A percentile compares a stretch with the other conserved stretches of the same genome.
Evolutionary conservation across 2,888 invertebrate species (phyloP).

Genomic region (Zhuqinia jingwanae): DNA sequence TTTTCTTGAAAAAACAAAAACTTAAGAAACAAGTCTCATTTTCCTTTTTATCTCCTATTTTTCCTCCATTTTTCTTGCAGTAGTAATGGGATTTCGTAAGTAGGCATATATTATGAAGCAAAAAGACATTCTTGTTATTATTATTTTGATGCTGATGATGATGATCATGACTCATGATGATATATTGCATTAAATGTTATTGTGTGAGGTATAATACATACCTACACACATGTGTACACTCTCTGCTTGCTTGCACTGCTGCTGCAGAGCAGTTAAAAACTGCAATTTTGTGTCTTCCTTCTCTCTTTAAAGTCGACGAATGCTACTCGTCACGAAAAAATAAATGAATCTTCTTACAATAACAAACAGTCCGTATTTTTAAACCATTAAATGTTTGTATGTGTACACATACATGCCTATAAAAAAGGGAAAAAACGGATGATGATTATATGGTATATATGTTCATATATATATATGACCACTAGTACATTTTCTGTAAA

Average conservation of each 20-base stretch:
- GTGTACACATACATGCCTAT: not conserved
- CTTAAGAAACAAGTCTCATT: constrained; percentile 53
- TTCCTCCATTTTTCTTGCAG: not conserved
- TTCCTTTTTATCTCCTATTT: constrained; percentile 50
- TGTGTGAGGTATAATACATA: not conserved
- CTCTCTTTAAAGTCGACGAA: not conserved
- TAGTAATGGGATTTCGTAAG: constrained; percentile 7
- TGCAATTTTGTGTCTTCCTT: constrained; percentile 23
- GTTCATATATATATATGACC: not conserved
- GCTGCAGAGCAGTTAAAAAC: constrained; percentile 17
- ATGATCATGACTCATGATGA: constrained; percentile 7
- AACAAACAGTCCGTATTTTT: constrained; percentile 63
- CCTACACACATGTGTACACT: not conserved
- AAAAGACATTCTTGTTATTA: constrained; percentile 27
- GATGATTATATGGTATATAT: constrained; percentile 6
- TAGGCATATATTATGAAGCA: too few relatives aligned
- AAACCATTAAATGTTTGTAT: not conserved
- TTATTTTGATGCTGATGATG: constrained; percentile 1
- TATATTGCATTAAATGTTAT: constrained; percentile 26
- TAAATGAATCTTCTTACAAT: constrained; percentile 63
- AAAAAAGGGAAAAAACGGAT: constrained; percentile 22
- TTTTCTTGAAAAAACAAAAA: constrained; percentile 39
- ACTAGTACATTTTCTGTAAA: not conserved
- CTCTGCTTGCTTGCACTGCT: too few relatives aligned
- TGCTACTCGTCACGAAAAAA: constrained; percentile 67